A percentile compares a stretch with the other conserved stretches of the same genome.
Evolutionary conservation across 2,888 invertebrate species (phyloP).

Genomic region (Suillia variegata): DNA sequence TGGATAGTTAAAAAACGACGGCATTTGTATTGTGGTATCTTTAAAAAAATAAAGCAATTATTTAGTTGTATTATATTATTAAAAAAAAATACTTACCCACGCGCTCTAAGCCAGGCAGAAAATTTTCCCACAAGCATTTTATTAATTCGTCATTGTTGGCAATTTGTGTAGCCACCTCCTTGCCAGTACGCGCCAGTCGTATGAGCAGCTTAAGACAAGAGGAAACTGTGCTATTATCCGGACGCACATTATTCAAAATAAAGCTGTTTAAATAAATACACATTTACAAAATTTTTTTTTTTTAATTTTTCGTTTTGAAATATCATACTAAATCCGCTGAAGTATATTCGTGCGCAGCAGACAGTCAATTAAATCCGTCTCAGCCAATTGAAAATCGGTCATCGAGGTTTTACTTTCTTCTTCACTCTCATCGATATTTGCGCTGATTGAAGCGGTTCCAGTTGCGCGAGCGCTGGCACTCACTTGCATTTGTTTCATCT

Average conservation of each 20-base stretch:
- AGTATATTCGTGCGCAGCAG: constrained; percentile 77
- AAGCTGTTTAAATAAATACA: constrained; percentile 68
- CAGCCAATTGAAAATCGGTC: constrained; percentile 85
- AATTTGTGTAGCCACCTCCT: constrained; percentile 69
- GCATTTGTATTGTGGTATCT: constrained; percentile 32
- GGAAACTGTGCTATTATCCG: constrained; percentile 73
- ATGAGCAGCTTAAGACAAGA: constrained; percentile 80
- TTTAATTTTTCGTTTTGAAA: background rate
- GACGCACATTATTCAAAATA: constrained; percentile 73
- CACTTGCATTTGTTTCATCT: constrained; percentile 60
- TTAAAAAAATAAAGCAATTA: constrained; percentile 52
- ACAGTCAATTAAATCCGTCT: constrained; percentile 79
- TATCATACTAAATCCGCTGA: constrained; percentile 68
- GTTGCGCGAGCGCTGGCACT: constrained; percentile 24
- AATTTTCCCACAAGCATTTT: constrained; percentile 65
- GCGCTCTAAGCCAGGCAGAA: constrained; percentile 56
- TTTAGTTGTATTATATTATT: constrained; percentile 3
- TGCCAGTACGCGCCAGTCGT: constrained; percentile 78
- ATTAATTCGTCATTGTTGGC: constrained; percentile 70
- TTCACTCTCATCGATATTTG: constrained; percentile 52
- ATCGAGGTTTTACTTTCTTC: constrained; percentile 68
- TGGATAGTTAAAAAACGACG: constrained; percentile 68
- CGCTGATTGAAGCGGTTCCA: constrained; percentile 46
- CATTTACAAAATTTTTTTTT: background rate
- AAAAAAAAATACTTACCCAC: constrained; percentile 34